Base-by-base conservation (phyloP, 2,888 invertebrate species). In the Drosophila longiperda region DNA sequence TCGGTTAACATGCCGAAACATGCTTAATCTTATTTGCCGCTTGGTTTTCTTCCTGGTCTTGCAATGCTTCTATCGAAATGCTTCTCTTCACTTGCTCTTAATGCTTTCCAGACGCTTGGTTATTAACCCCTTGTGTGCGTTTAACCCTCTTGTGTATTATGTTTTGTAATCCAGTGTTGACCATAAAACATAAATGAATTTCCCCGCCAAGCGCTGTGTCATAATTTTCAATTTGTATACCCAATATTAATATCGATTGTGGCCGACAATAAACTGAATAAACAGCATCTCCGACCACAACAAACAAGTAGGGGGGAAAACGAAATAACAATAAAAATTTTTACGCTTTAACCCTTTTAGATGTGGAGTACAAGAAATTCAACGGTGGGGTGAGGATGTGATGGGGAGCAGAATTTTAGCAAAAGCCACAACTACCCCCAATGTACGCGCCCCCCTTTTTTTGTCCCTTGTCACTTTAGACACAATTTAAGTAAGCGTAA, bases 401-500 rank as follows among this genome's bases (percentile, higher is more conserved):
- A 5, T 23, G 38, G 38, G 15, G 50, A 54, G 42, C 15, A 32
- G 33, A 23, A 1, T 23, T 45, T 45, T 40, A 40, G 69, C 70
- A 48, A 52, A 54, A 65, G 45, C 64, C 59, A 57, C 48, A 80
- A 74, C 86, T 70, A 83, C 80, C 77, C 83, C 67, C 17, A 63
- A 52, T 58, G 50, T 15, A 53, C 20, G 57, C 40, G 26, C 33
- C 54, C 52, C 66, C n/a, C 17, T 49, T 49, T 54, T 66, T 57
- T 52, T 50, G 66, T 63, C 82, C 78, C 84, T 80, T 82, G 86
- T 87, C 89, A 79, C 74, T 84, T 86, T 82, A 82, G 89, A 89
- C 86, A 81, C 87, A 87, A 89, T 89, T 89, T 88, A 89, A 87
- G 90, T 82, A 86, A 87, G 88, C 87, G 87, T 87, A 88, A 87